Conservation (phyloP, 2,888 invertebrate genomes). For the Orthosia gothica region DNA sequence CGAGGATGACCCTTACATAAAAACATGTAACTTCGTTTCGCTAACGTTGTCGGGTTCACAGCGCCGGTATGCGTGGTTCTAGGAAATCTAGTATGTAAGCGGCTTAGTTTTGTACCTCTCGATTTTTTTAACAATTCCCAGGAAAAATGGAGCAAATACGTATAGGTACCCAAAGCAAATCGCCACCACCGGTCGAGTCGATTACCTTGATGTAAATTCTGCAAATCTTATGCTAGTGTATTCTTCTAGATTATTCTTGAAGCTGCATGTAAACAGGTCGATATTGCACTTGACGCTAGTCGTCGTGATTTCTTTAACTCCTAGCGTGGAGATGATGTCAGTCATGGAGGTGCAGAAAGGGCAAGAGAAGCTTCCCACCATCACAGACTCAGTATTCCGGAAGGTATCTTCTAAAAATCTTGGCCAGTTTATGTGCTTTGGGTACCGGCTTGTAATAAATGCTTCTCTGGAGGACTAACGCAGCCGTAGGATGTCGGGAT, state of each 20-base stretch:
- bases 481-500: no score
- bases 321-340: neutral
- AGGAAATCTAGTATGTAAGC: neutral
- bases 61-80: neutral
- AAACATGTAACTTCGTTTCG: conserved; percentile 25
- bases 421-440: no score
- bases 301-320: neutral
- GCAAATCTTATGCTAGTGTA: conserved; percentile 2
- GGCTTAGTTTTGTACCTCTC: neutral
- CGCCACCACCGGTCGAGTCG: neutral
- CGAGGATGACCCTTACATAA: conserved; percentile 50
- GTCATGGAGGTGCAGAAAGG: no score
- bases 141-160: neutral
- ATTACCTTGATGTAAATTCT: conserved; percentile 1
- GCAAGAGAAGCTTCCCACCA: no score
- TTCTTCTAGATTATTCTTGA: conserved; percentile 3
- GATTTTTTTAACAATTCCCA: neutral
- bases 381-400: no score
- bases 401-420: no score
- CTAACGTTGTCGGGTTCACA: neutral
- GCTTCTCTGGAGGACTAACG: no score
- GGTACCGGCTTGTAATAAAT: no score
- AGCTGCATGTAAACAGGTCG: neutral
- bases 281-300: neutral
- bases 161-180: conserved; percentile 3